Evolutionary conservation across 2,113 vertebrate genomes (phyloP).

Genomic region (Heptranchias perlo): DNA sequence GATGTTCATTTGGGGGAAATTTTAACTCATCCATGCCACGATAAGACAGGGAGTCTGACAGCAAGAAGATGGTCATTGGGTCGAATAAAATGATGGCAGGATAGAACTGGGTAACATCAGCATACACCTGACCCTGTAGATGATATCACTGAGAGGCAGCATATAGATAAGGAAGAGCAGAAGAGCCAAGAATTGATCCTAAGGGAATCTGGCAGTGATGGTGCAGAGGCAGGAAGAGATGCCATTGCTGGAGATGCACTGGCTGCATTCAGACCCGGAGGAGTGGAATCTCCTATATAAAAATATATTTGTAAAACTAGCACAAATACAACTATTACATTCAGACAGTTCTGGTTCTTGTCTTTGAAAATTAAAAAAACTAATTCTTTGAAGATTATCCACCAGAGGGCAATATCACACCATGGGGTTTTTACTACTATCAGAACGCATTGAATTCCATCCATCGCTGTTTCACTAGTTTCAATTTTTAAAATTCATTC

Average conservation of each 20-base stretch:
- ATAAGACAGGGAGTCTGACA: background rate
- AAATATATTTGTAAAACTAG: background rate
- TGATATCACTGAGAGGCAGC: background rate
- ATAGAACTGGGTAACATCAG: background rate
- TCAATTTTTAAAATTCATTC: background rate
- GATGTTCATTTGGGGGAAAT: too few species aligned
- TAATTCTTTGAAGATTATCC: background rate
- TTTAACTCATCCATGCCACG: too few species aligned
- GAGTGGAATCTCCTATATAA: background rate
- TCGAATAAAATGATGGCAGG: background rate
- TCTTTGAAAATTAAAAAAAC: background rate
- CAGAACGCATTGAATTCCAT: background rate
- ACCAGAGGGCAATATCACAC: constrained; percentile 7
- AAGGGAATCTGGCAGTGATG: background rate
- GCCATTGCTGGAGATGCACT: background rate
- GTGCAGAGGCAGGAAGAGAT: background rate
- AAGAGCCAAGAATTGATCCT: background rate
- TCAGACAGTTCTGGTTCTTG: background rate
- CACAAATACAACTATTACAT: background rate
- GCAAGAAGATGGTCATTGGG: background rate
- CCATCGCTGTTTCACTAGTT: too few species aligned
- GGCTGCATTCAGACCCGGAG: background rate
- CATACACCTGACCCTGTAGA: background rate
- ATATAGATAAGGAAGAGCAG: background rate
- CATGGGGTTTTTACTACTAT: background rate